Percentiles rank a stretch among this genome's conserved stretches.
Evolutionary conservation across 2,797 vertebrate species (phyloP).

Genomic region (Neosalanx taihuensis): DNA sequence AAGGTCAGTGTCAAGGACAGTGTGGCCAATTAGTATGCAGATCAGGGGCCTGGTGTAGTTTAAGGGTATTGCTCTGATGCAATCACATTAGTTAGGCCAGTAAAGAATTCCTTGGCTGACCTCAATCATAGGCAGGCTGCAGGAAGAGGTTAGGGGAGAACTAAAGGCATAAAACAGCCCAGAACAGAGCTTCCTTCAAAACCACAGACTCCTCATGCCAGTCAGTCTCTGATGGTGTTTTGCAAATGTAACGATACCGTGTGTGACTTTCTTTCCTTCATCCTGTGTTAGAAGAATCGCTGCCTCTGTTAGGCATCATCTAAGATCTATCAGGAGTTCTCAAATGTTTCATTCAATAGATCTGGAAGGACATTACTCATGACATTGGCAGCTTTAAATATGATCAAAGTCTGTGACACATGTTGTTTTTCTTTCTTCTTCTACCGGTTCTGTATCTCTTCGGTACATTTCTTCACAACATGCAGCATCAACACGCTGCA

Average conservation of each 20-base stretch:
- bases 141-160: conserved; percentile 49
- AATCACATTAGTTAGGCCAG: conserved; percentile 93
- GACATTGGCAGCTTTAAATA: neutral
- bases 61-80: conserved; percentile 95
- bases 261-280: neutral
- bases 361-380: neutral
- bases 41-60: conserved; percentile 85
- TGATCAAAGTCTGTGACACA: neutral
- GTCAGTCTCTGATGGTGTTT: neutral
- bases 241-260: conserved; percentile 6
- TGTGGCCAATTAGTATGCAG: conserved; percentile 93
- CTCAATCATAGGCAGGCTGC: conserved; percentile 82
- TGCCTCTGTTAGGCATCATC: neutral
- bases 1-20: conserved; percentile 90
- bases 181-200: conserved; percentile 35
- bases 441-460: neutral
- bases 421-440: neutral
- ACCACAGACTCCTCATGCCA: neutral
- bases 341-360: neutral
- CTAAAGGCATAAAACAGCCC: neutral
- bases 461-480: neutral
- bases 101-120: conserved; percentile 83
- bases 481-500: no score
- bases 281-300: conserved; percentile 5
- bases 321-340: neutral